Evolutionary conservation across 2,888 invertebrate species (phyloP).

Genomic region (Eustalomyia histrio): DNA sequence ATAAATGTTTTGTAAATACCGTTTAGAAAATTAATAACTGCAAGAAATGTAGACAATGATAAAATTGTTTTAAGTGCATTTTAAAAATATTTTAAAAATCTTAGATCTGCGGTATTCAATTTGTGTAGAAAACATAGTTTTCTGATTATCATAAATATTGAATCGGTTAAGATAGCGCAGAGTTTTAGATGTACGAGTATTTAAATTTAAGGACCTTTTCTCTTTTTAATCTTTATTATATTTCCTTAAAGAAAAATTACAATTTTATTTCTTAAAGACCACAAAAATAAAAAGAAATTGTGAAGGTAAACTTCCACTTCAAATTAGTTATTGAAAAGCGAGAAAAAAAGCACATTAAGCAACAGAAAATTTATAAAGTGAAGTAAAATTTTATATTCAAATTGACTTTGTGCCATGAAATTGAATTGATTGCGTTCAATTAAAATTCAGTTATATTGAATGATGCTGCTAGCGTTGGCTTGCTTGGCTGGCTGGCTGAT

Average conservation of each 20-base stretch:
- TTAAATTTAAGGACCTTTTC: no score
- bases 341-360: background rate
- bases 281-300: no score
- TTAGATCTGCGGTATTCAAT: no score
- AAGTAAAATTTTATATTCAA: constrained; percentile 62
- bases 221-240: no score
- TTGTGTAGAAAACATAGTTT: no score
- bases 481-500: background rate
- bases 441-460: constrained; percentile 79
- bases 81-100: no score
- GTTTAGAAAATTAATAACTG: constrained; percentile 30
- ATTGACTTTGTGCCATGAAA: constrained; percentile 71
- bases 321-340: background rate
- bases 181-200: no score
- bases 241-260: background rate
- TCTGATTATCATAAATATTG: no score
- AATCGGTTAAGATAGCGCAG: no score
- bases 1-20: constrained; percentile 46
- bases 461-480: constrained; percentile 19
- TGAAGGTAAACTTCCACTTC: background rate
- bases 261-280: background rate
- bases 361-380: background rate
- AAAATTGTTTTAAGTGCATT: no score
- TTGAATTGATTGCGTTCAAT: constrained; percentile 79
- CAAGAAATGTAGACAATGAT: no score